Evolutionary conservation across 2,797 vertebrate genomes (phyloP).

Genomic region (Hydrolagus colliei): DNA sequence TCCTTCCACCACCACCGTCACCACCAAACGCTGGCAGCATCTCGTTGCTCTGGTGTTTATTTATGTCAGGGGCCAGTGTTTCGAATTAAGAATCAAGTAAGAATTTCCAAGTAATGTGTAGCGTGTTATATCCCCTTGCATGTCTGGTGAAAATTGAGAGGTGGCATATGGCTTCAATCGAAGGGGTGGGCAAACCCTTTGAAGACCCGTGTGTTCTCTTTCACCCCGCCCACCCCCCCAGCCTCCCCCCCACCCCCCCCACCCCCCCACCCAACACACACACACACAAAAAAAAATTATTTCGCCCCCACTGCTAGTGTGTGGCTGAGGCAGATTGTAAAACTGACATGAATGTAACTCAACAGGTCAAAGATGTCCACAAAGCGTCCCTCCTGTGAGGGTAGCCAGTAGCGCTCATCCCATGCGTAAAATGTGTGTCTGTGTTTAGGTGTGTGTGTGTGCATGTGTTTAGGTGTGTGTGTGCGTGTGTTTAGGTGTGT

Average conservation of each 20-base stretch:
- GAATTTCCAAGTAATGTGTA: neutral
- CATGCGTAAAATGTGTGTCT: too few relatives aligned
- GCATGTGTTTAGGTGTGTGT: too few relatives aligned
- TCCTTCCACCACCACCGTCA: neutral
- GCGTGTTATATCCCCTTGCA: slow-evolving; percentile 2
- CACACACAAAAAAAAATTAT: too few relatives aligned
- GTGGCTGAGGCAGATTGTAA: neutral
- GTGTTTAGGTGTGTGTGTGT: too few relatives aligned
- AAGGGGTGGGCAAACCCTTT: neutral
- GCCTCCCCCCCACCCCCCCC: too few relatives aligned
- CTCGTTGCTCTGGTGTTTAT: neutral
- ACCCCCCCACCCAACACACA: too few relatives aligned
- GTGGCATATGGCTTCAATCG: slow-evolving; percentile 11
- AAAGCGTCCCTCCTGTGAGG: neutral
- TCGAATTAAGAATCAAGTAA: slow-evolving; percentile 8
- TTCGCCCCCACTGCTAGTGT: too few relatives aligned
- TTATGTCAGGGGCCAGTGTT: neutral
- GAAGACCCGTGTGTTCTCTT: neutral
- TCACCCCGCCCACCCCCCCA: too few relatives aligned
- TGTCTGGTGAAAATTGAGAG: neutral
- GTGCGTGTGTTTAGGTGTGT: too few relatives aligned
- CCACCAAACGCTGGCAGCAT: neutral
- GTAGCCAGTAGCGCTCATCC: too few relatives aligned
- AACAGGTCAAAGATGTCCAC: neutral
- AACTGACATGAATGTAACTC: neutral